These are phyloP conservation scores for Platalea minor DNA, from an alignment of 2,797 vertebrate species.

Conservation along the genomic window DNA sequence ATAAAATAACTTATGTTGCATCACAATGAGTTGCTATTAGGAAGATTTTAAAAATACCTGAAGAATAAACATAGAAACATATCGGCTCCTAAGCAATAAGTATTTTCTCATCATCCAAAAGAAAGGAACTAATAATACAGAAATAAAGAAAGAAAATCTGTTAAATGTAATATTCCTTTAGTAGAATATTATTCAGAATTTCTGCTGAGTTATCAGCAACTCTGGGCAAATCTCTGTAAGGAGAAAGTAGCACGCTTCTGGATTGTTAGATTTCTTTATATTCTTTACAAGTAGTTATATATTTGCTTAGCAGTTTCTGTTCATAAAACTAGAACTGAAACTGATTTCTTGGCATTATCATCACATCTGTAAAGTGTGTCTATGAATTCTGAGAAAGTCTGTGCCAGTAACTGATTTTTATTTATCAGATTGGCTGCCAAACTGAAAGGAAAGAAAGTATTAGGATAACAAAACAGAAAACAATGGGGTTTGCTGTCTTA, in stretches of 20 bases:
- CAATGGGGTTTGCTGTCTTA: background rate
- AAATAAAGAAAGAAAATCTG: background rate
- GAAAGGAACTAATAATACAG: background rate
- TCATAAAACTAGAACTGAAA: constrained; percentile 32
- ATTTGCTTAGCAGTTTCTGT: constrained; percentile 16
- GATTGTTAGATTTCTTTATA: background rate
- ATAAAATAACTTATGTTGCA: background rate
- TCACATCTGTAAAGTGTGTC: background rate
- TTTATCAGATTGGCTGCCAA: background rate
- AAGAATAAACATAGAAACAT: background rate
- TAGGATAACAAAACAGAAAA: background rate
- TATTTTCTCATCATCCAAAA: background rate
- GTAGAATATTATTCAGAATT: background rate
- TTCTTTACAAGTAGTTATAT: background rate
- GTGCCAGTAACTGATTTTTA: background rate
- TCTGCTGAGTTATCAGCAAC: background rate
- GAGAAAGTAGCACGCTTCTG: background rate
- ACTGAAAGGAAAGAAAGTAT: background rate
- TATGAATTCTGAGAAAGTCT: constrained; percentile 25
- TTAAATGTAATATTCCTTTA: background rate
- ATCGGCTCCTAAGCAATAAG: background rate
- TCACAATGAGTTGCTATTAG: background rate
- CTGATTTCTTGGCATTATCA: background rate
- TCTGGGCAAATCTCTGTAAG: background rate
- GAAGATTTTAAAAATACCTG: background rate